Base-by-base conservation (phyloP, 1,140 invertebrate genomes). In the Contarinia nasturtii region DNA sequence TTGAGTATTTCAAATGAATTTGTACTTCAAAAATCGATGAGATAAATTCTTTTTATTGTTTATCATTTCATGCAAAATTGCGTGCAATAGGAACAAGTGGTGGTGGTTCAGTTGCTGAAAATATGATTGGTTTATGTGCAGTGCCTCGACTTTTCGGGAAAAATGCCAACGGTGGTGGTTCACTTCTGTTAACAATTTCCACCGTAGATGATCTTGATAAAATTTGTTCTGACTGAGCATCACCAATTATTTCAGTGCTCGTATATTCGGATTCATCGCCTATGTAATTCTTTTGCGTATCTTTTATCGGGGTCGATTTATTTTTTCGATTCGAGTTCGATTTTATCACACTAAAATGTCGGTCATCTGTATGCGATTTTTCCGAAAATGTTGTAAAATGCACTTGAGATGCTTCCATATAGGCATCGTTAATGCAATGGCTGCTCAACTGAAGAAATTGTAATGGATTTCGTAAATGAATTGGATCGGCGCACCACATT, bases 161-260 rank as follows among this genome's bases (percentile, higher is more conserved):
- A 50, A 45, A 48, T 27, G 34, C 47, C n/a, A 50, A 43, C 7
- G 49, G 46, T 10, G 49, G 49, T 14, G 49, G 49, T 12, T 50
- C 42, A 1, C 21, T 42, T 18, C 8, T 12, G 18, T 20, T 44
- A 17, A n/a, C n/a, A 12, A 3, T 17, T 42, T 42, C 7, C 46
- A 14, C 2, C 21, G 8, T 42, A 8, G 2, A 33, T 27, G 7
- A n/a, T 33, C 18, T 5, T 2, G 37, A 40, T 34, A 18, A 7
- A 20, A 18, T 12, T 43, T 2, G 17, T 43, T 22, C 5, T 20
- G 12, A 5, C 18, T 8, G 7, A 18, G 5, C 41, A 15, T 43
- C 15, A 18, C 5, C 44, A 14, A 45, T n/a, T 7, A 19, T 11
- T 37, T 11, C 11, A 37, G 15, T 19, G 18, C 14, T 20, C 18